phyloP scores from a whole-genome alignment of 1,140 invertebrate genomes.

The Vollenhovia emeryi region DNA sequence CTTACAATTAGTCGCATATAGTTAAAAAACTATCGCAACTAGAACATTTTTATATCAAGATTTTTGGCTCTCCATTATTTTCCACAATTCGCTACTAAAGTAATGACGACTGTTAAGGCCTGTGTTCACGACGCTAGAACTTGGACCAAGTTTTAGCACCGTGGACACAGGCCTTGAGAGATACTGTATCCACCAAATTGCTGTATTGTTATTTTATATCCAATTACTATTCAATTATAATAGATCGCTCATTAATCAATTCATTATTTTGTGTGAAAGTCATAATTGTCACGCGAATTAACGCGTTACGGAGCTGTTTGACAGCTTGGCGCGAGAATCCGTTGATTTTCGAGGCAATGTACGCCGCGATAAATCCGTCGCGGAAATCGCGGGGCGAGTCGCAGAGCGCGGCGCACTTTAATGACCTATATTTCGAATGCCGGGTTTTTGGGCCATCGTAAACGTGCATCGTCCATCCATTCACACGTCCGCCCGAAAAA shows the following conservation, averaged over 20 bases:
- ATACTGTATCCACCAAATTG: not conserved
- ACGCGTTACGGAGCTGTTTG: not conserved
- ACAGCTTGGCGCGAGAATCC: not conserved
- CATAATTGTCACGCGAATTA: conserved; percentile 7
- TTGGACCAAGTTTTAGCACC: no score
- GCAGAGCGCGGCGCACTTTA: not conserved
- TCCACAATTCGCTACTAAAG: not conserved
- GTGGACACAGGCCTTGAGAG: no score
- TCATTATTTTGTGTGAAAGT: not conserved
- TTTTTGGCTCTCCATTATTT: not conserved
- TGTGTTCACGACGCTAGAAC: no score
- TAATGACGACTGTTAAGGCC: no score
- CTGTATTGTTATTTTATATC: not conserved
- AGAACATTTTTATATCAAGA: not conserved
- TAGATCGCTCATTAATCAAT: not conserved
- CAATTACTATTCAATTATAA: conserved; percentile 2
- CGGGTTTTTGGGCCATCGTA: conserved; percentile 3
- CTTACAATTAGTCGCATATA: not conserved
- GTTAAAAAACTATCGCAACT: not conserved
- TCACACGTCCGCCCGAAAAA: not conserved
- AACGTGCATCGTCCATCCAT: conserved; percentile 19
- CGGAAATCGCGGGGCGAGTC: not conserved
- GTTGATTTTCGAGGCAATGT: not conserved
- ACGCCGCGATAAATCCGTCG: not conserved
- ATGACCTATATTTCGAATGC: conserved; percentile 10